These are phyloP conservation scores for Nothocercus julius DNA, from an alignment of 2,113 vertebrate species.

Conservation along the genomic window DNA sequence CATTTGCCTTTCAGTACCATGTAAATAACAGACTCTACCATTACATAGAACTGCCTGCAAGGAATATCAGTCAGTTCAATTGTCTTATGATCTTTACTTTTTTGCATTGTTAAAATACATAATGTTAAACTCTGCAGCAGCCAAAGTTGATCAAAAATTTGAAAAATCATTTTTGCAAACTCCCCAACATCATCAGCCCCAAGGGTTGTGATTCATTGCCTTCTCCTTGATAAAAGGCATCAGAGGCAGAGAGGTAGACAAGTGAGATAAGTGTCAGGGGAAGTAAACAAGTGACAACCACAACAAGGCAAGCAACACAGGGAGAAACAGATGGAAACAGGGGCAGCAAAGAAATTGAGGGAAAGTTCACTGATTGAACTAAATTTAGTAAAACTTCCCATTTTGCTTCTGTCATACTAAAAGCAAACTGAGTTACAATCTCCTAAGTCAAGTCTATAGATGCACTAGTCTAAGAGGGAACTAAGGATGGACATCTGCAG, in stretches of 20 bases:
- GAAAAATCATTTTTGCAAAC: neutral
- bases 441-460: neutral
- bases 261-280: neutral
- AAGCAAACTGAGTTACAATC: neutral
- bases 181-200: neutral
- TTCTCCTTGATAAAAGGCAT: neutral
- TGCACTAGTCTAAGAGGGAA: neutral
- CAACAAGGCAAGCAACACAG: fast-evolving
- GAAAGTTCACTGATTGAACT: neutral
- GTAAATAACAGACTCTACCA: neutral
- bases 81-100: neutral
- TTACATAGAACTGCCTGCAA: neutral
- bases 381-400: neutral
- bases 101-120: neutral
- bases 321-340: neutral
- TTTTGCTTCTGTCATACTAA: neutral
- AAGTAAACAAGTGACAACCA: neutral
- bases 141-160: neutral
- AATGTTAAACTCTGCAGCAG: neutral
- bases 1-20: neutral
- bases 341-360: neutral
- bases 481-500: neutral
- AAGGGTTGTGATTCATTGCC: neutral
- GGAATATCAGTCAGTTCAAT: neutral
- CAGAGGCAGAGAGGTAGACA: neutral